Conservation (phyloP, 2,113 vertebrate genomes). For the Geococcyx californianus region DNA sequence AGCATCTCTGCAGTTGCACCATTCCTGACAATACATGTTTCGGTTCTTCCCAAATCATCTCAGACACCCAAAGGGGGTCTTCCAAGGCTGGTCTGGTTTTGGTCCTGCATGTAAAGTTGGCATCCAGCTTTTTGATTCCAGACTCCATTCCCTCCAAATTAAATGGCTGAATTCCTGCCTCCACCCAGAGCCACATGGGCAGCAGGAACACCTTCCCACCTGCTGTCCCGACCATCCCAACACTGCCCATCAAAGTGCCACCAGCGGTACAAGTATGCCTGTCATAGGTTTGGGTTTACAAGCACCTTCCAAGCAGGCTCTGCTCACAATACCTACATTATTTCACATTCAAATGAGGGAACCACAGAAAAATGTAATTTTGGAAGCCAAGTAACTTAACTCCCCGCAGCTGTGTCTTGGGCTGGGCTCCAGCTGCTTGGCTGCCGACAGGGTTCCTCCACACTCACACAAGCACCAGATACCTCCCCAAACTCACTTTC, state of each 20-base stretch:
- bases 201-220: background rate
- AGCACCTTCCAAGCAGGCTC: background rate
- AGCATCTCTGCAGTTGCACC: background rate
- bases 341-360: constrained; percentile 47
- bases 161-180: background rate
- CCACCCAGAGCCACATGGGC: accelerated
- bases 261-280: background rate
- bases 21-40: background rate
- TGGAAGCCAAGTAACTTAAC: constrained; percentile 43
- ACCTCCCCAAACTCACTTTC: background rate
- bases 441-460: constrained; percentile 14
- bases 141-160: background rate
- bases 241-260: background rate
- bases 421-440: constrained; percentile 52
- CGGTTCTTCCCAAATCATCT: background rate
- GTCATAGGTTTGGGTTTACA: background rate
- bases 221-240: accelerated
- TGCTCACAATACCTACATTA: constrained; percentile 43
- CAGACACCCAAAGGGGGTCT: background rate
- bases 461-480: background rate
- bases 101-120: background rate
- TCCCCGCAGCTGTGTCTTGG: constrained; percentile 51
- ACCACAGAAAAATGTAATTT: constrained; percentile 56
- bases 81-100: background rate
- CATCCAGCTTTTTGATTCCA: background rate